Base-by-base conservation (phyloP, 2,797 vertebrate species). In the Coccyzus lansbergi region DNA sequence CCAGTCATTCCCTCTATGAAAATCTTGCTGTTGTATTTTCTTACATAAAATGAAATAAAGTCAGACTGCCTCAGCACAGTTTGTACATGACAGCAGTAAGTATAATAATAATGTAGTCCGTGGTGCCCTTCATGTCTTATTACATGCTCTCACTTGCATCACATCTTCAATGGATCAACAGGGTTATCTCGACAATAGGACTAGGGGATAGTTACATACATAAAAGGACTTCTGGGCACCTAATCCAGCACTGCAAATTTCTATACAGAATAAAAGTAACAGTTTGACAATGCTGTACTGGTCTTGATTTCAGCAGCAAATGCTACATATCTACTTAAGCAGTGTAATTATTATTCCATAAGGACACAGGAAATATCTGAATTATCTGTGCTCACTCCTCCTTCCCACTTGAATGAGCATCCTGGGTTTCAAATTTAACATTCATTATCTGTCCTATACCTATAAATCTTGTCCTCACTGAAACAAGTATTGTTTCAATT, bases 271-370 rank as follows among this genome's bases (percentile, higher is more conserved):
- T 36, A 69, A 83, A 89, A 51, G 5, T 1, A 5, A 48, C 12
- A 11, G 15, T 64, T 92, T 81, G 84, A 62, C 28, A 16, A 9
- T 26, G 34, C 18, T 91, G 38, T 56, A 59, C 63, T 71, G 33
- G 46, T n/a, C 64, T 88, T 78, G 59, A 67, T 88, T 91, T 89
- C 74, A 81, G 52, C n/a, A 72, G 34, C 26, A 77, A 92, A 77
- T 77, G 33, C 9, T 81, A 46, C 92, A 36, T 64, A 86, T 22
- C 22, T 86, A n/a, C 48, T 82, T 49, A 34, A 36, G 24, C 28
- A 77, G 20, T 42, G 31, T 59, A 18, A 31, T n/a, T 56, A 71
- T 18, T 29, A 36, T 81, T 88, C 83, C 28, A 34, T 20, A 59
- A 8, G 78, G 46, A 51, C 19, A 55, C 8, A 36, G 42, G 20